phyloP scores from a whole-genome alignment of 2,888 invertebrate genomes.

The Hesperia comma region DNA sequence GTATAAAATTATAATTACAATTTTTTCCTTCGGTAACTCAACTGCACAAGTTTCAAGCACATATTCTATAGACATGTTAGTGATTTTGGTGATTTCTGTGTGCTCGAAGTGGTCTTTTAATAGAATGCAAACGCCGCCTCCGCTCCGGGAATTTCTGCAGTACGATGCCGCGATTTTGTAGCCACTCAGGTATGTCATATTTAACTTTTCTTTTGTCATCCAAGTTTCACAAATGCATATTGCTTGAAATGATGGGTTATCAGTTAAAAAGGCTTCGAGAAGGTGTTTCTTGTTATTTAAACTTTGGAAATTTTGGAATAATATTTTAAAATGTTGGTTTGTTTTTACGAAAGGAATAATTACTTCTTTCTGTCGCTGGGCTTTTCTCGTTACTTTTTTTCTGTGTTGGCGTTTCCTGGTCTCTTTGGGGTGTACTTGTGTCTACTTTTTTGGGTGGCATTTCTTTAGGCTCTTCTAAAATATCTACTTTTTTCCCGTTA shows the following conservation, averaged over 20 bases:
- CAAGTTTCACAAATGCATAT: conserved; percentile 11
- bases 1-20: too few relatives aligned
- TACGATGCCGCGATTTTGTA: background rate
- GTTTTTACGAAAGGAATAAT: background rate
- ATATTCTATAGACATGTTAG: background rate
- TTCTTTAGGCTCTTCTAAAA: background rate
- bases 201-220: conserved; percentile 1
- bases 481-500: background rate
- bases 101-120: too few relatives aligned
- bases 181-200: too few relatives aligned
- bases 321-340: too few relatives aligned
- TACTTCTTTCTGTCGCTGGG: background rate
- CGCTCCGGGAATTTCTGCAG: background rate
- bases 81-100: background rate
- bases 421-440: background rate
- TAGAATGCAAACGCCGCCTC: background rate
- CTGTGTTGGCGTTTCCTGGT: background rate
- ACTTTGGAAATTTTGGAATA: conserved; percentile 17
- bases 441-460: background rate
- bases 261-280: background rate
- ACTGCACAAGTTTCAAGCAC: background rate
- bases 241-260: conserved; percentile 1
- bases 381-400: background rate
- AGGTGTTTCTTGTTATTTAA: conserved; percentile 6
- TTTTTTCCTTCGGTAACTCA: too few relatives aligned